Base-by-base conservation (phyloP, 2,888 invertebrate species). In the Lasioglossum malachurum region DNA sequence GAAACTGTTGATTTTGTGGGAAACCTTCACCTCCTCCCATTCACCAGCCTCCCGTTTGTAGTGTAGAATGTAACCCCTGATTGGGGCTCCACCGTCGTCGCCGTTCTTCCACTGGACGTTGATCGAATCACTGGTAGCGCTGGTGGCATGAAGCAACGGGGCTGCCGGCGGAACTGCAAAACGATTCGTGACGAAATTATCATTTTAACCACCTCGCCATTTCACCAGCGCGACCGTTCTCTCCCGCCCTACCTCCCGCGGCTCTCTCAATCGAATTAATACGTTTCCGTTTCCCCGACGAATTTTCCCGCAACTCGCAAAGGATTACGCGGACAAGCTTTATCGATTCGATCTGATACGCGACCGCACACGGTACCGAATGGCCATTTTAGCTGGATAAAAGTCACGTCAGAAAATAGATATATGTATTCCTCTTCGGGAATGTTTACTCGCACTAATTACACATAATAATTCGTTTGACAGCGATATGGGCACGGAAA, bases 1-100 rank as follows among this genome's bases (percentile, higher is more conserved):
- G 94, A 98, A 98, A 82, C 98, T 97, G 85, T 97, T 97, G 10
- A 97, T 97, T 86, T 98, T 97, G 12, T 98, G 97, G 89, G 98
- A 97, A 79, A 98, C 97, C 95, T 98, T 98, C 84, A 98, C 96
- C 95, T 98, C 98, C 94, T 98, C 98, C 98, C 98, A 98, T 93
- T 98, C 98, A 0, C 98, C 98, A 92, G 98, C 98, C 92, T 98
- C 98, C 23, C 98, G 96, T 94, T 98, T 98, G 95, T 98, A 98
- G 96, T 98, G 98, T 87, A 98, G 98, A 8, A 98, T 98, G 95
- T 98, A 98, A 57, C 98, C 98, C 96, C 94, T 78, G 92, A 95
- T 94, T 57, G 94, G 92, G 5, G 95, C 94, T 3, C 98, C 98
- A 16, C 98, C 98, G 2, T 98, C 98, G 92, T 98, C 97, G 53